phyloP scores from a whole-genome alignment of 2,113 vertebrate species.

The Donacobius atricapilla region DNA sequence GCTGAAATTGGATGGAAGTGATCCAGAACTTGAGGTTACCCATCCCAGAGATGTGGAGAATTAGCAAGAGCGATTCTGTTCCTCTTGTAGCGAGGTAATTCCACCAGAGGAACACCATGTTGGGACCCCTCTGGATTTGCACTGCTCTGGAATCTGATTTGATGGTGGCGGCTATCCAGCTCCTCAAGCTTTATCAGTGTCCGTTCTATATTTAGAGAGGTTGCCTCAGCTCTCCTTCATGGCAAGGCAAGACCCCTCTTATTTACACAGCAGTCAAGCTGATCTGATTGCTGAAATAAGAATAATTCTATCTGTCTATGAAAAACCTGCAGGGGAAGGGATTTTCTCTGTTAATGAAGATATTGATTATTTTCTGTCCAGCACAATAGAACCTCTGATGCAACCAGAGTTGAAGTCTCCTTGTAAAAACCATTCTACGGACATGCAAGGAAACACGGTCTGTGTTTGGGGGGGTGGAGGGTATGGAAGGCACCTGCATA shows the following conservation, averaged over 20 bases:
- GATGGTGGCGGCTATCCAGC: background rate
- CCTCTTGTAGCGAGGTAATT: background rate
- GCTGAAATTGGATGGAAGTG: constrained; percentile 31
- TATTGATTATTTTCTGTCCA: background rate
- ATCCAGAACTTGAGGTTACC: constrained; percentile 4
- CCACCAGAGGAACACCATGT: background rate
- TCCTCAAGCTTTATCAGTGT: background rate
- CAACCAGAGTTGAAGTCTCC: background rate
- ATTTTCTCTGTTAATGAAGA: background rate
- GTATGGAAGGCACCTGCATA: background rate
- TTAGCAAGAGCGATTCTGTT: fast-evolving
- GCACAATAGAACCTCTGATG: fast-evolving
- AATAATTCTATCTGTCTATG: background rate
- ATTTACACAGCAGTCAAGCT: background rate
- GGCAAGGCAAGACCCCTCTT: background rate
- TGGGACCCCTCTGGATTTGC: background rate
- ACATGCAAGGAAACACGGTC: fast-evolving
- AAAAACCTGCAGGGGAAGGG: background rate
- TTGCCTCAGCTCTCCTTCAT: background rate
- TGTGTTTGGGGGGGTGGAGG: background rate
- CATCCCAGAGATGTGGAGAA: background rate
- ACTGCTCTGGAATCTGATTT: background rate
- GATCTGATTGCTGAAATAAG: background rate
- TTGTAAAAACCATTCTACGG: background rate
- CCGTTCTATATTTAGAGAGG: background rate